These are phyloP conservation scores for Peromyscus maniculatus DNA, from an alignment of 2,113 vertebrate species.

Conservation along the genomic window DNA sequence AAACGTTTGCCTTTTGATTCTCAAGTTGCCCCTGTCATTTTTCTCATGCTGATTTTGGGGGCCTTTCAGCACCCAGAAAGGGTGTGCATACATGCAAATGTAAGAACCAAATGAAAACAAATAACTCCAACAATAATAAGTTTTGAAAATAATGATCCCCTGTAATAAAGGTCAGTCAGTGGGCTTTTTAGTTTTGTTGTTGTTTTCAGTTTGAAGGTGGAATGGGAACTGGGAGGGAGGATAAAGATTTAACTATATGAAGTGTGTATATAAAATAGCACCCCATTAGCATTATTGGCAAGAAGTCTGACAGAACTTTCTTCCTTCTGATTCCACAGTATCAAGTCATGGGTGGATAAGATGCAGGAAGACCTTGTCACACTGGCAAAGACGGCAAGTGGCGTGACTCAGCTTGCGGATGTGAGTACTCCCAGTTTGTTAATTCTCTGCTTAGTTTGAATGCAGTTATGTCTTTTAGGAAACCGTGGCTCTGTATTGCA, in stretches of 20 bases:
- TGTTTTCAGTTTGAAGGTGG: not conserved
- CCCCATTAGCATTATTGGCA: not conserved
- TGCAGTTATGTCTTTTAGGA: not conserved
- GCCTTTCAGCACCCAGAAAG: not conserved
- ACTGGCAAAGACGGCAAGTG: conserved; percentile 94
- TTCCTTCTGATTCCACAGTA: conserved; percentile 87
- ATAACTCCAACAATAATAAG: not conserved
- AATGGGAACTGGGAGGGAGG: not conserved
- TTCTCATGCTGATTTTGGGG: not conserved
- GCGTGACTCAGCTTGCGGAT: conserved; percentile 91
- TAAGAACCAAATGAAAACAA: not conserved
- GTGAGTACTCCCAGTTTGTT: conserved; percentile 86
- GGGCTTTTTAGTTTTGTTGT: not conserved
- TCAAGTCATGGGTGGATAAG: conserved; percentile 98
- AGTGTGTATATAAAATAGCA: not conserved
- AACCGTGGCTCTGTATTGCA: not conserved
- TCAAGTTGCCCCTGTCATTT: not conserved
- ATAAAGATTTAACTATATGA: conserved; percentile 1
- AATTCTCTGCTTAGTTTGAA: not conserved
- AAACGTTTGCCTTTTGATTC: not conserved
- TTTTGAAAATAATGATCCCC: not conserved
- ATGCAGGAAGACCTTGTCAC: conserved; percentile 97
- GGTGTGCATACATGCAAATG: not conserved
- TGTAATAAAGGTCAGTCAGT: not conserved
- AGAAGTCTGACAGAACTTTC: conserved; percentile 68